Base-by-base conservation (phyloP, 2,113 vertebrate genomes). In the Apteryx mantelli region DNA sequence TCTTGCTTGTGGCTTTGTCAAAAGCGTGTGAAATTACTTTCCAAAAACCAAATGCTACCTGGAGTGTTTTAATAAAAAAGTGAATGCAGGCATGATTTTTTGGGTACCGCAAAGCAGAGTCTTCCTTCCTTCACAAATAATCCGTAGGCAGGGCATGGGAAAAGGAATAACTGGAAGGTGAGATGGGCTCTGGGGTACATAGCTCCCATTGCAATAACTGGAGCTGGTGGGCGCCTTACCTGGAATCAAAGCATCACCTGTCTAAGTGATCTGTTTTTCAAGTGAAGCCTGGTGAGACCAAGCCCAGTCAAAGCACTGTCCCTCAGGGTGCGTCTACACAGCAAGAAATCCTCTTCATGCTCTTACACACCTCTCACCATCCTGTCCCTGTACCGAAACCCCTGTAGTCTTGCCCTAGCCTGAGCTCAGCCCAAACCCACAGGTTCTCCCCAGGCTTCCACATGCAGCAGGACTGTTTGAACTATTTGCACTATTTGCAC, bases 51-150 rank as follows among this genome's bases (percentile, higher is more conserved):
- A 63, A 74, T 34, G 9, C 32, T 61, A 32, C 40, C 3, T 42
- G 65, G 16, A n/a, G 13, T n/a, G 40, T 82, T 88, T 82, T 32
- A 63, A 44, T 5, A 63, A 5, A 6, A 19, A 82, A 82, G 75
- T 46, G 3, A 88, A 56, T 0, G 0, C 4, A 9, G 24, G 14
- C 1, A 0, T 7, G 34, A 20, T 36, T 65, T 73, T 82, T 30
- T 2, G 3, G 20, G 5, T 42, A 26, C 30, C 13, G 36, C 12
- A 44, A 21, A 69, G 28, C 61, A 18, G 76, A 40, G 26, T 21
- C 0, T 50, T 82, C 14, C 13, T 50, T 32, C 17, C 53, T 53
- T 73, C 20, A 15, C n/a, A 40, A 38, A 77, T 5, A 74, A 52
- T 22, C 56, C 7, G 6, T 3, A 19, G 44, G 5, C 1, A 64